A percentile compares a stretch with the other conserved stretches of the same genome.
These are phyloP conservation scores for Oceanites oceanicus DNA, from an alignment of 2,113 vertebrate genomes.

Conservation along the genomic window DNA sequence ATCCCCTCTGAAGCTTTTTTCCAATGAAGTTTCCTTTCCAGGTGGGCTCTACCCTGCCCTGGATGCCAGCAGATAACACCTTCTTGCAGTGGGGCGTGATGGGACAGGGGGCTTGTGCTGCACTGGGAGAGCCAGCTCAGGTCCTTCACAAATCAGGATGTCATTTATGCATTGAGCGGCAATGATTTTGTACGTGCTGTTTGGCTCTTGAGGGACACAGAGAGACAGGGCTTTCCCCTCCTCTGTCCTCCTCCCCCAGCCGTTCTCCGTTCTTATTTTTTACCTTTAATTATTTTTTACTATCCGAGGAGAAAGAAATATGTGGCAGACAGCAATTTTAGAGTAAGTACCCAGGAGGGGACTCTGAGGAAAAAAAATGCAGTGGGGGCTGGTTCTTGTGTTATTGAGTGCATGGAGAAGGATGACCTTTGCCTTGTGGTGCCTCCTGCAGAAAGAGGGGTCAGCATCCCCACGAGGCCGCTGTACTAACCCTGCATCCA, in stretches of 20 bases:
- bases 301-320: not conserved
- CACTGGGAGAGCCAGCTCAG: not conserved
- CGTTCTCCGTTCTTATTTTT: not conserved
- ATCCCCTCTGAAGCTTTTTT: not conserved
- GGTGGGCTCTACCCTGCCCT: not conserved
- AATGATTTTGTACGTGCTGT: not conserved
- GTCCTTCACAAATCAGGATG: not conserved
- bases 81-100: not conserved
- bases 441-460: not conserved
- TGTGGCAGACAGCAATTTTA: not conserved
- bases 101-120: not conserved
- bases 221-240: not conserved
- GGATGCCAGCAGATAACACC: not conserved
- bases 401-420: not conserved
- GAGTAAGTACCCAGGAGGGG: not conserved
- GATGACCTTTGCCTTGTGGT: not conserved
- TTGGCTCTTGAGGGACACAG: not conserved
- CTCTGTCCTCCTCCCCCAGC: not conserved
- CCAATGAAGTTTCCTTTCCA: not conserved
- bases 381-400: not conserved
- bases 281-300: conserved; percentile 14
- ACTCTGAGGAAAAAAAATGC: not conserved
- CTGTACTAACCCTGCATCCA: not conserved
- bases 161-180: not conserved
- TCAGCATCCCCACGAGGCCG: not conserved